Conservation (phyloP, 2,797 vertebrate genomes). For the Typhlichthys subterraneus region DNA sequence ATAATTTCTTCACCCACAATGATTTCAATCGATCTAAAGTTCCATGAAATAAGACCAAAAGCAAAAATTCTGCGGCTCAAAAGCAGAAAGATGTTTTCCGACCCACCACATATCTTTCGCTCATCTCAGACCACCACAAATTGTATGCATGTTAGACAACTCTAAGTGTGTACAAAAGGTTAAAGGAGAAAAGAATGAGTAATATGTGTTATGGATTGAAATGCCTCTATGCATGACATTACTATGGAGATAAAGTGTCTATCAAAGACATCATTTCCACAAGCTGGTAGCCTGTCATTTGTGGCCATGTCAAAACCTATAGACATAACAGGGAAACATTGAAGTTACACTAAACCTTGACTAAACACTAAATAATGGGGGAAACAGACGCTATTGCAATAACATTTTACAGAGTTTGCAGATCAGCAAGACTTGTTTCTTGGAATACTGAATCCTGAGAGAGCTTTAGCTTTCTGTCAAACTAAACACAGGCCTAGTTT, state of each 20-base stretch:
- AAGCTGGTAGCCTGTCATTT: constrained; percentile 29
- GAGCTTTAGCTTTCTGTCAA: constrained; percentile 29
- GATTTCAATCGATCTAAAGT: constrained; percentile 75
- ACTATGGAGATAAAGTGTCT: constrained; percentile 8
- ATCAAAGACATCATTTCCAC: constrained; percentile 18
- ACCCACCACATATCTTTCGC: constrained; percentile 35
- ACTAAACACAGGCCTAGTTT: neutral
- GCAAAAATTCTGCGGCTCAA: constrained; percentile 55
- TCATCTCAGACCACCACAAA: neutral
- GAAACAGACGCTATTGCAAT: constrained; percentile 31
- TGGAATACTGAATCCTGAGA: constrained; percentile 25
- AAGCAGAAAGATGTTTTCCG: constrained; percentile 49
- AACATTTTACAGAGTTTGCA: constrained; percentile 23
- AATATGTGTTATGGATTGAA: constrained; percentile 29
- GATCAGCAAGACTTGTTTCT: constrained; percentile 7
- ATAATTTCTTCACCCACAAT: constrained; percentile 72
- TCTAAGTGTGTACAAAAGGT: constrained; percentile 22
- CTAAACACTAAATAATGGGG: constrained; percentile 34
- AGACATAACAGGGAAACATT: constrained; percentile 22
- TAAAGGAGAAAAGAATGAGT: constrained; percentile 12
- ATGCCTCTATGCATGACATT: constrained; percentile 28
- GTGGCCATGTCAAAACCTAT: constrained; percentile 24
- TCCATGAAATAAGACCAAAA: constrained; percentile 73
- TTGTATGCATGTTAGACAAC: constrained; percentile 26
- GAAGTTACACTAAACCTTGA: constrained; percentile 17